These are phyloP conservation scores for Zaprionus davidi DNA, from an alignment of 1,140 invertebrate genomes.

Conservation along the genomic window DNA sequence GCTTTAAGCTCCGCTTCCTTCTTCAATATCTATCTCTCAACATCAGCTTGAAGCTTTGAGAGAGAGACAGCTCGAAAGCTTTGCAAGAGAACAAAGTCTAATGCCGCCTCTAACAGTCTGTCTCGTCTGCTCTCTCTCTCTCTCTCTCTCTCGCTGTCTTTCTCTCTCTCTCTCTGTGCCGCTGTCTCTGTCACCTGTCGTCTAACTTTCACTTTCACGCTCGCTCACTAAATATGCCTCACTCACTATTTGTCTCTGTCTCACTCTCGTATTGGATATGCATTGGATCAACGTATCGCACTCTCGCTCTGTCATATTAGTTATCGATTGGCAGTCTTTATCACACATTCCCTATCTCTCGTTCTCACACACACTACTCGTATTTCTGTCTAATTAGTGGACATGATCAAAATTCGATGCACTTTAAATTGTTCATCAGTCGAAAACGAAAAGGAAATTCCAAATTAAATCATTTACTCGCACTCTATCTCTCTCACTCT, in stretches of 20 bases:
- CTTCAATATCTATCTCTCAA: slow-evolving; percentile 1
- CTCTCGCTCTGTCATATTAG: slow-evolving; percentile 21
- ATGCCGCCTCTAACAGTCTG: slow-evolving; percentile 6
- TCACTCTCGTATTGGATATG: slow-evolving; percentile 37
- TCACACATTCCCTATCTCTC: slow-evolving; percentile 11
- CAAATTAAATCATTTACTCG: slow-evolving; percentile 10
- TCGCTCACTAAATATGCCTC: slow-evolving; percentile 40
- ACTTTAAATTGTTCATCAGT: slow-evolving; percentile 31
- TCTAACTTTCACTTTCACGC: slow-evolving; percentile 30
- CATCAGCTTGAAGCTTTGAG: background rate
- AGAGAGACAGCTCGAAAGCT: slow-evolving; percentile 5
- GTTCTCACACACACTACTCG: slow-evolving; percentile 14
- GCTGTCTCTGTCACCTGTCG: slow-evolving; percentile 1
- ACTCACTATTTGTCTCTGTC: slow-evolving; percentile 16
- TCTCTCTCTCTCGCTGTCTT: slow-evolving; percentile 26
- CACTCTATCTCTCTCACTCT: slow-evolving; percentile 3
- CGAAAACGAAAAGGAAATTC: slow-evolving; percentile 16
- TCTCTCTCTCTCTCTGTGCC: slow-evolving; percentile 31
- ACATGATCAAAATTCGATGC: slow-evolving; percentile 15
- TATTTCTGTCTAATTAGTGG: slow-evolving; percentile 37
- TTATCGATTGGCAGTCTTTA: slow-evolving; percentile 27
- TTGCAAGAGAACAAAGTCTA: background rate
- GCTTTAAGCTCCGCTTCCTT: slow-evolving; percentile 13
- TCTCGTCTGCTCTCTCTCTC: slow-evolving; percentile 15
- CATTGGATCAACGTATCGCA: slow-evolving; percentile 34